Percentiles rank a stretch among this genome's conserved stretches.
phyloP scores from a whole-genome alignment of 2,888 invertebrate species.

The Sussaba pulchella region DNA sequence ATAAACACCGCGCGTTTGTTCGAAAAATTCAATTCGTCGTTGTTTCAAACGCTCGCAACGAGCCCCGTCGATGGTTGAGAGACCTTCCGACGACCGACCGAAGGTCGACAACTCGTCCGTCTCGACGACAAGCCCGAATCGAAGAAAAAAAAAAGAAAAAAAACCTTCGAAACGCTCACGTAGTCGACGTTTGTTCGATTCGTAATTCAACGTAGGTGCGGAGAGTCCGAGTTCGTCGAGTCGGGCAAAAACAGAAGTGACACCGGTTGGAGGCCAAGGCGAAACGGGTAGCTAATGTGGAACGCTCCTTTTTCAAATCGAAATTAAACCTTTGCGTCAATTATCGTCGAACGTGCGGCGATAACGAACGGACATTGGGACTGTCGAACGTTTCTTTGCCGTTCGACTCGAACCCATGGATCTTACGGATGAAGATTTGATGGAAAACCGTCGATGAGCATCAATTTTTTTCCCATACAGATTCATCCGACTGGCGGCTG shows the following conservation, averaged over 20 bases:
- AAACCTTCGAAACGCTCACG: slow-evolving; percentile 19
- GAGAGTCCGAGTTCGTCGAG: slow-evolving; percentile 11
- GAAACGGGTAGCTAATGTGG: slow-evolving; percentile 30
- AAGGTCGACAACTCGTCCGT: slow-evolving; percentile 41
- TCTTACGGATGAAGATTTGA: not conserved
- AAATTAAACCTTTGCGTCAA: slow-evolving; percentile 1
- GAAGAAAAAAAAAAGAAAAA: slow-evolving; percentile 6
- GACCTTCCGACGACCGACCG: slow-evolving; percentile 4
- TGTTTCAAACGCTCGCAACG: not conserved
- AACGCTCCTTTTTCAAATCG: slow-evolving; percentile 33
- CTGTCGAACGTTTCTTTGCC: not conserved
- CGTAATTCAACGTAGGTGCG: slow-evolving; percentile 25
- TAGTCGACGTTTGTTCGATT: slow-evolving; percentile 31
- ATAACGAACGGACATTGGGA: not conserved
- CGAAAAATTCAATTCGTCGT: not conserved
- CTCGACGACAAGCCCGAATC: slow-evolving; percentile 3
- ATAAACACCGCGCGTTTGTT: too few species aligned
- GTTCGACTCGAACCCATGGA: not conserved
- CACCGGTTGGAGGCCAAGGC: slow-evolving; percentile 37
- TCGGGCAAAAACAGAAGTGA: slow-evolving; percentile 25
- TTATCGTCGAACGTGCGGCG: not conserved
- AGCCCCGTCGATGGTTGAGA: not conserved
- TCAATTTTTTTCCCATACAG: not conserved
- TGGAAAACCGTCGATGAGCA: not conserved
- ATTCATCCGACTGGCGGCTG: not conserved